Conservation (phyloP, 2,113 vertebrate species). For the Thunnus thynnus region DNA sequence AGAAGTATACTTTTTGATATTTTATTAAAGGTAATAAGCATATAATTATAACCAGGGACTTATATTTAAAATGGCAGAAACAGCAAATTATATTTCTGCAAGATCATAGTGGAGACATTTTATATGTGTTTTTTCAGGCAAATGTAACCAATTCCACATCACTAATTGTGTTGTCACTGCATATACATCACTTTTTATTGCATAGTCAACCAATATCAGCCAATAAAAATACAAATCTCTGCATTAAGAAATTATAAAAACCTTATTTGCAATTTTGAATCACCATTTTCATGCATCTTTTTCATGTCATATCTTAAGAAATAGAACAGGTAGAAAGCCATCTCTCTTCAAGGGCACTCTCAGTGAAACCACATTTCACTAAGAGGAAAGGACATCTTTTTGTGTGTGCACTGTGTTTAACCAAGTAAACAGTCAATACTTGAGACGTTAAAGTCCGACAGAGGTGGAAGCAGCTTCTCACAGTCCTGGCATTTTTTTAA, state of each 20-base stretch:
- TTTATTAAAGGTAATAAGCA: not conserved
- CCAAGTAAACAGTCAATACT: not conserved
- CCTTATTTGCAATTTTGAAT: not conserved
- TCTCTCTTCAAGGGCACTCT: no score
- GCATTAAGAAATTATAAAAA: no score
- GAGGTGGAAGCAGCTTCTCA: slow-evolving; percentile 4
- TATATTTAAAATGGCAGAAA: not conserved
- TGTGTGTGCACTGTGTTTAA: slow-evolving; percentile 12
- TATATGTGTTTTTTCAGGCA: not conserved
- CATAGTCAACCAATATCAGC: not conserved
- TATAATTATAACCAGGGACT: not conserved
- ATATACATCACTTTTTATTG: slow-evolving; percentile 6
- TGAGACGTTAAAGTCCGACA: not conserved
- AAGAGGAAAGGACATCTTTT: not conserved
- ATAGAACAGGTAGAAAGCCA: no score
- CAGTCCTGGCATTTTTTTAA: not conserved
- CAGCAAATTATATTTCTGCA: not conserved
- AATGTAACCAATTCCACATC: not conserved
- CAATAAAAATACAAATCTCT: no score
- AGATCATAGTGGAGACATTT: no score
- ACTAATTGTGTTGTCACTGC: not conserved
- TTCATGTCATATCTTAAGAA: no score
- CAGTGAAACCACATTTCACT: no score
- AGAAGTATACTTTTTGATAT: not conserved
- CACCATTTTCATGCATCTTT: no score